Evolutionary conservation across 2,888 invertebrate genomes (phyloP), one percentile per base, ranked within the genome.

Genomic region (Baronia brevicornis): DNA sequence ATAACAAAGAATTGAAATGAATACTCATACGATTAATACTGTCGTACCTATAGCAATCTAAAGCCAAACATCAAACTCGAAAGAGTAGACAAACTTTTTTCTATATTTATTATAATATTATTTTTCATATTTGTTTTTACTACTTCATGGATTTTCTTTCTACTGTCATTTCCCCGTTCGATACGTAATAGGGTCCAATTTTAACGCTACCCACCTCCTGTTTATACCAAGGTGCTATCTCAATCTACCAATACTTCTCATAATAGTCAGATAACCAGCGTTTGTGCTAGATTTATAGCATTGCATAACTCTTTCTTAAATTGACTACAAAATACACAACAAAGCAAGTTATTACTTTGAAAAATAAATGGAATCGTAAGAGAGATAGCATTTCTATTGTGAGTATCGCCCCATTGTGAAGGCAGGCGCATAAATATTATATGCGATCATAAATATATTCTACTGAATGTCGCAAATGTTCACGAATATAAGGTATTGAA

Each of bases 191-290:
- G 9, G 13, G 21, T 21, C 28, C 29, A 29, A 35, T 35, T 35
- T 29, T 43, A 48, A 43, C 50, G 46, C 48, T 64, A 20, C 20
- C 28, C 26, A 30, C 26, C 21, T 28, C 25, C 25, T 29, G 34
- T 35, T 30, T 35, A 35, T 30, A 21, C 30, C 17, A 12, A 18
- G 9, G 26, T 3, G 12, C 27, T 35, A 72, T 71, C 72, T 72
- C 40, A 53, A 71, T 72, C 71, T 66, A 41, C 53, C 51, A 60
- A 69, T 64, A 62, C 58, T 54, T 57, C 57, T 66, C 51, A 55
- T 51, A 58, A 52, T 53, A 57, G 51, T 48, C 43, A 51, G 54
- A 51, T 48, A 54, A 54, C 52, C 58, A 51, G 52, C 48, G 36
- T 38, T 33, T 41, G 24, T 37, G 33, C 32, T 35, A 54, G 54